Evolutionary conservation across 2,888 invertebrate species (phyloP), one percentile per base, ranked within the genome.

Genomic region (Himalopsyche tibetana): DNA sequence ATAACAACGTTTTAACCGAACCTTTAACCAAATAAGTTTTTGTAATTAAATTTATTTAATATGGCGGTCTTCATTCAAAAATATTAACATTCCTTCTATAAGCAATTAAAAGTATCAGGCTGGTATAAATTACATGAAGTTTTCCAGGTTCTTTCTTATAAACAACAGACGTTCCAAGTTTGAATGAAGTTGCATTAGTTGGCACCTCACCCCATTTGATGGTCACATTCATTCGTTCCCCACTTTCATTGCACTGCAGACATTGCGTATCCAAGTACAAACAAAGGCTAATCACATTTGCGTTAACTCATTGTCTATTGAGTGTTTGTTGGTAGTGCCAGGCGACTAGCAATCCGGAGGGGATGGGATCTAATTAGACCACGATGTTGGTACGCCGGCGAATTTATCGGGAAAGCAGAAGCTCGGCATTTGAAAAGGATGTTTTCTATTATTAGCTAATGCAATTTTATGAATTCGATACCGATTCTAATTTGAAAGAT

Each of bases 231-330:
- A 81, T 84, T 84, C 86, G 55, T 84, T 82, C 84, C 82, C 83
- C 55, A 82, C 82, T 84, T 84, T 36, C 74, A 81, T 42, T 56
- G 56, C 85, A 40, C 79, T 83, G 83, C 82, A 80, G 81, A 74
- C 74, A 74, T 74, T 74, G 74, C 74, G 74, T 74, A 74, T 36
- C 19, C 74, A 74, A 74, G 85, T 85, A 87, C 87, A 82, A 85
- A 88, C 88, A 88, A 88, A 88, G 82, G 88, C 88, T 88, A 87
- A 88, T 88, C 88, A 87, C 88, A 88, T 88, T 88, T 88, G 84
- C 87, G 87, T 88, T 86, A 87, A 88, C 88, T 88, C 88, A 88
- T 88, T 88, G 88, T 88, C 88, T 88, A 87, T 87, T 87, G 88
- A 88, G 87, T 88, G 87, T 87, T 88, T 87, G 88, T 87, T 83